These are phyloP conservation scores for Scaptomyza hsui DNA, from an alignment of 1,140 invertebrate species.

Conservation along the genomic window DNA sequence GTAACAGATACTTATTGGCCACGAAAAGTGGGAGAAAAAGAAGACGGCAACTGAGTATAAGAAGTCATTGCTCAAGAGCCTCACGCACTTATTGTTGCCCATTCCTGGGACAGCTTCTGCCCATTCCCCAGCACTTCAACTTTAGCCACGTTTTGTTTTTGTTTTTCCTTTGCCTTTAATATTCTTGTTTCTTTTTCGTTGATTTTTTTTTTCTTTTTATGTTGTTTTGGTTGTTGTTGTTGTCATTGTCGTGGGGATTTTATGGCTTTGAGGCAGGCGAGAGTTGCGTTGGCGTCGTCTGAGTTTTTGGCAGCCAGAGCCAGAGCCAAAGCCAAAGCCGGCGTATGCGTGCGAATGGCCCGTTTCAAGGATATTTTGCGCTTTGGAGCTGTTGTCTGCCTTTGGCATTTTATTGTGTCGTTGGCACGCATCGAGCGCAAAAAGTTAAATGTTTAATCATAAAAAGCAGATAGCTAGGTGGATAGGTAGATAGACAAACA, in stretches of 20 bases:
- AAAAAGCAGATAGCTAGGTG: conserved; percentile 19
- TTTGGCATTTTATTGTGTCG: conserved; percentile 70
- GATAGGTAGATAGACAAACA: conserved; percentile 26
- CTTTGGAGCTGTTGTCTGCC: conserved; percentile 35
- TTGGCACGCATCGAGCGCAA: conserved; percentile 66
- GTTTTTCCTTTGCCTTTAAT: conserved; percentile 35
- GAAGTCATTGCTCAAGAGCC: conserved; percentile 66
- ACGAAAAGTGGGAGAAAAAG: not conserved
- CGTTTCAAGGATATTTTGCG: conserved; percentile 64
- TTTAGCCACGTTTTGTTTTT: conserved; percentile 37
- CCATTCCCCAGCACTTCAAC: not conserved
- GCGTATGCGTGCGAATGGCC: conserved; percentile 54
- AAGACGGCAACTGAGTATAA: conserved; percentile 20
- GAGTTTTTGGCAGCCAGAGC: conserved; percentile 33
- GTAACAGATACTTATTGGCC: conserved; percentile 39
- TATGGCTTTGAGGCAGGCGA: conserved; percentile 62
- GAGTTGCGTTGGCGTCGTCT: conserved; percentile 61
- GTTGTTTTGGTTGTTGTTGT: conserved; percentile 32
- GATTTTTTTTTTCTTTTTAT: conserved; percentile 35
- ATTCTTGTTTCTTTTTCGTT: conserved; percentile 4
- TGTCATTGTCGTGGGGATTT: conserved; percentile 50
- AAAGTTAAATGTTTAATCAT: conserved; percentile 74
- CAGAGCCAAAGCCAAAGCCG: not conserved
- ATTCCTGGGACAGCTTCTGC: not conserved
- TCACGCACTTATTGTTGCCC: conserved; percentile 65